These are phyloP conservation scores for Sinodicranocentrus sp. DNA, from an alignment of 2,888 invertebrate genomes.

Conservation along the genomic window DNA sequence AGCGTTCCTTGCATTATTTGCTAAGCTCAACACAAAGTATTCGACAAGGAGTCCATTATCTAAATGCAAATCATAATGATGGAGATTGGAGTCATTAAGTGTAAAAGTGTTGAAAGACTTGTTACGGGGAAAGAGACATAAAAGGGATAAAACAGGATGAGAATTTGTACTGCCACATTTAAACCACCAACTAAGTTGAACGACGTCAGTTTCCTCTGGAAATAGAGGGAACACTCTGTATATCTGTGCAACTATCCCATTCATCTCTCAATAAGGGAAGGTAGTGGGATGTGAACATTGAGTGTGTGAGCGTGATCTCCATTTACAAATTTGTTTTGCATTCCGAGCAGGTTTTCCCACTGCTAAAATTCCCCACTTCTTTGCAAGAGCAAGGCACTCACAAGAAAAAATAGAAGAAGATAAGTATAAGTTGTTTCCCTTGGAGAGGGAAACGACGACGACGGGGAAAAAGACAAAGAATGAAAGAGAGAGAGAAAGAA, in stretches of 20 bases:
- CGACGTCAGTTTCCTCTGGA: conserved; percentile 44
- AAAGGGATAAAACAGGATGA: conserved; percentile 71
- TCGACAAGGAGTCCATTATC: conserved; percentile 63
- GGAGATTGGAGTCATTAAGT: conserved; percentile 70
- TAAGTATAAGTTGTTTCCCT: not conserved
- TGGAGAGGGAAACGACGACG: not conserved
- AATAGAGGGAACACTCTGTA: too few relatives aligned
- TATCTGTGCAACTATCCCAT: conserved; percentile 24
- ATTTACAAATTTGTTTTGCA: conserved; percentile 70
- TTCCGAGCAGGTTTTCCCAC: conserved; percentile 67
- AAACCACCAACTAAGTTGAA: too few relatives aligned
- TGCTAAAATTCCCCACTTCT: conserved; percentile 55
- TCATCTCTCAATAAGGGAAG: conserved; percentile 61
- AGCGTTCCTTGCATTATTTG: not conserved
- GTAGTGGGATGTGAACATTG: conserved; percentile 20
- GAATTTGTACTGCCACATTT: conserved; percentile 69
- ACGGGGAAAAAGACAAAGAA: conserved; percentile 19
- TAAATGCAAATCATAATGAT: conserved; percentile 71
- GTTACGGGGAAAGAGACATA: conserved; percentile 49
- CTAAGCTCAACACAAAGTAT: conserved; percentile 38
- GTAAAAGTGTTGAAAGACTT: conserved; percentile 19
- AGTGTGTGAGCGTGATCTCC: conserved; percentile 62
- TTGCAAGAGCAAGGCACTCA: conserved; percentile 60
- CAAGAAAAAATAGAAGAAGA: conserved; percentile 18
- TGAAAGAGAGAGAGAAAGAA: conserved; percentile 35